Conservation (phyloP, 2,888 invertebrate species). For the Cheilosia scutellata region DNA sequence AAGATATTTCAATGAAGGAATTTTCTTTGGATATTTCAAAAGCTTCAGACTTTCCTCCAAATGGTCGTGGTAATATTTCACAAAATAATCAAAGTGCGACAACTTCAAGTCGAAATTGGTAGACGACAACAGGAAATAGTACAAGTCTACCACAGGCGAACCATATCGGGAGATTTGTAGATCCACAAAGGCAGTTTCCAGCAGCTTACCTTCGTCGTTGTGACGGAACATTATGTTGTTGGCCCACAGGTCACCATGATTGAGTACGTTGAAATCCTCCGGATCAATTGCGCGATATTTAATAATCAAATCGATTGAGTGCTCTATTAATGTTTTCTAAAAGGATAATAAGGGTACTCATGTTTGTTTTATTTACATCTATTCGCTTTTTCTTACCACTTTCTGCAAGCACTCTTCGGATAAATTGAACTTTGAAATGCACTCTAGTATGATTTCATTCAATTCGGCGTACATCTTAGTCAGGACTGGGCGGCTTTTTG, state of each 20-base stretch:
- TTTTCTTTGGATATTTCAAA: conserved; percentile 79
- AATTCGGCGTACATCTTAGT: conserved; percentile 70
- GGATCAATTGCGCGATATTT: conserved; percentile 61
- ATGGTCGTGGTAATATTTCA: conserved; percentile 80
- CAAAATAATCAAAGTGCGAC: conserved; percentile 80
- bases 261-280: conserved; percentile 79
- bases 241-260: conserved; percentile 81
- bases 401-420: conserved; percentile 75
- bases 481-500: conserved; percentile 56
- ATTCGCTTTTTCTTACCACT: conserved; percentile 75
- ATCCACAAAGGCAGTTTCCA: conserved; percentile 80
- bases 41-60: conserved; percentile 78
- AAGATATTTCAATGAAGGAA: conserved; percentile 79
- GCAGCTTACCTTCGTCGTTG: conserved; percentile 77
- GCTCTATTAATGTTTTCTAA: conserved; percentile 75
- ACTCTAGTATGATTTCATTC: conserved; percentile 57
- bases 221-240: conserved; percentile 81
- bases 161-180: conserved; percentile 80
- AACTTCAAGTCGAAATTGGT: conserved; percentile 80
- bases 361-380: background rate
- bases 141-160: conserved; percentile 80
- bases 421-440: conserved; percentile 66
- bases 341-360: too few species aligned
- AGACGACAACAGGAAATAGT: conserved; percentile 81
- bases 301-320: conserved; percentile 54